phyloP scores from a whole-genome alignment of 53 echinoderm and acorn worm species.

The Hippasteria phrygiana region DNA sequence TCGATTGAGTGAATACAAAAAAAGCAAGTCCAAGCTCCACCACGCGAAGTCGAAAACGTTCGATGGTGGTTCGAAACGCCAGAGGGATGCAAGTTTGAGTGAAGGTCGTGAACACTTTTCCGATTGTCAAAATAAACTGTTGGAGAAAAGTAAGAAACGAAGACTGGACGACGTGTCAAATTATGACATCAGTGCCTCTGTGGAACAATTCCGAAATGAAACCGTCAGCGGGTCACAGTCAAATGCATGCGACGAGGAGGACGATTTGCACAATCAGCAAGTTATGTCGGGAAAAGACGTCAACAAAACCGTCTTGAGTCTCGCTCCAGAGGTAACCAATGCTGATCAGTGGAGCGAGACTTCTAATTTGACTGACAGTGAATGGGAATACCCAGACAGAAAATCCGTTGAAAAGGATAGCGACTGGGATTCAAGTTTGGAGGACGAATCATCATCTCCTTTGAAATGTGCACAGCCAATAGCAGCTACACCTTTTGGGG shows the following conservation, averaged over 20 bases:
- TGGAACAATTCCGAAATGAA: neutral
- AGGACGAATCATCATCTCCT: neutral
- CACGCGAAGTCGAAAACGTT: neutral
- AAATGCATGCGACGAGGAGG: neutral
- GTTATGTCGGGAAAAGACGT: neutral
- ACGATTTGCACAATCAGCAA: neutral
- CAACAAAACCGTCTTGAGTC: neutral
- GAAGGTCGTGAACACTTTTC: neutral
- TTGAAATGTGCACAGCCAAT: neutral
- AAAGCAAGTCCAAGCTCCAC: neutral
- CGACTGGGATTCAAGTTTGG: constrained; percentile 34
- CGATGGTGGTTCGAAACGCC: neutral
- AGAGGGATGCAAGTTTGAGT: neutral
- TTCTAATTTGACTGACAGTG: neutral
- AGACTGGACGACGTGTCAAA: neutral
- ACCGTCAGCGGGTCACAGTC: neutral
- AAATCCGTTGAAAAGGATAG: neutral
- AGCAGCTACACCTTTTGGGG: neutral
- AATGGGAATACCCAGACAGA: neutral
- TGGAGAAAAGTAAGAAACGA: neutral
- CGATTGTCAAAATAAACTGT: constrained; percentile 24
- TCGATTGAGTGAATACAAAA: neutral
- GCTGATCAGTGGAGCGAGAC: neutral
- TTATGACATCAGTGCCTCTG: neutral
- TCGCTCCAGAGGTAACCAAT: neutral